A percentile compares a stretch with the other conserved stretches of the same genome.
These are phyloP conservation scores for Cisticola juncidis DNA, from an alignment of 2,113 vertebrate species.

Conservation along the genomic window DNA sequence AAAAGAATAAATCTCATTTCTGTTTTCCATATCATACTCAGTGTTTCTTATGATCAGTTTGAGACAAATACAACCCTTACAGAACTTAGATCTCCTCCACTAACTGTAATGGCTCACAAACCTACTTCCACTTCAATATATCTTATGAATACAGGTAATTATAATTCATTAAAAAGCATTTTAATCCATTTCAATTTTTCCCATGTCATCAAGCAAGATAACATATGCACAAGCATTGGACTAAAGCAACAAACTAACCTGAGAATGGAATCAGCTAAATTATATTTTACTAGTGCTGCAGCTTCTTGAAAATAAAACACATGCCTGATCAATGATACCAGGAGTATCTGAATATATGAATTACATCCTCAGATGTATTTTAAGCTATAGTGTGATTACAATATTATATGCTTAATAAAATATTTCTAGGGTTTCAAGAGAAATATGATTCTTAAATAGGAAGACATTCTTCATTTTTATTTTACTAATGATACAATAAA, in stretches of 20 bases:
- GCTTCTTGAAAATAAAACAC: neutral
- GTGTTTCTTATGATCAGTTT: neutral
- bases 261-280: slow-evolving; percentile 11
- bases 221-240: neutral
- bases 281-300: neutral
- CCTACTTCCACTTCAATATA: slow-evolving; percentile 12
- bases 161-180: slow-evolving; percentile 50
- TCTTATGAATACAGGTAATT: slow-evolving; percentile 37
- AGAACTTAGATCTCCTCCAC: neutral
- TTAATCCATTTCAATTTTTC: slow-evolving; percentile 34
- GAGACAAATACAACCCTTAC: neutral
- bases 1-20: neutral
- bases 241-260: slow-evolving; percentile 21
- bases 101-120: neutral
- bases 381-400: neutral
- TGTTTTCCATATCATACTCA: neutral
- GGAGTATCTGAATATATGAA: neutral
- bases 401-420: neutral
- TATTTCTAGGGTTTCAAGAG: neutral
- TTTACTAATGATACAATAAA: neutral
- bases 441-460: neutral
- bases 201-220: slow-evolving; percentile 29
- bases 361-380: neutral
- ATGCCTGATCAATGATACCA: neutral
- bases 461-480: neutral